These are phyloP conservation scores for Leptocoma aspasia DNA, from an alignment of 2,113 vertebrate species.

Conservation along the genomic window DNA sequence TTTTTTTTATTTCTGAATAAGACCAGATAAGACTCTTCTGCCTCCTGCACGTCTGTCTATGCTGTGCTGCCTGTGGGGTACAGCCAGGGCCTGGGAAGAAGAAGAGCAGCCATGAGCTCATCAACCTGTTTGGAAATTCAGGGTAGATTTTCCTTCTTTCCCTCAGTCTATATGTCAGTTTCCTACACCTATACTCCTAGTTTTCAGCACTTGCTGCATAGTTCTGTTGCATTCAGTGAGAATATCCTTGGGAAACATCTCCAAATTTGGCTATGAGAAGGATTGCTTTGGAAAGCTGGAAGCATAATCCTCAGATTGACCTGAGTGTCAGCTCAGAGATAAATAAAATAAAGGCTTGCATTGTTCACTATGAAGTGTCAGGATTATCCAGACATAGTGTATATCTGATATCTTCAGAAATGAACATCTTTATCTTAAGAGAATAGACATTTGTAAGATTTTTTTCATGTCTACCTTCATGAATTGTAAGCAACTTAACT, in stretches of 20 bases:
- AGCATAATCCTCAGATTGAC: conserved; percentile 10
- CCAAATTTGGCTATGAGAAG: neutral
- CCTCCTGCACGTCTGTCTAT: neutral
- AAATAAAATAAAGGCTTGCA: neutral
- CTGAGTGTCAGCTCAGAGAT: neutral
- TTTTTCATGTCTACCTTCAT: neutral
- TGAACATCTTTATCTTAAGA: neutral
- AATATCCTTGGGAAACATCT: neutral
- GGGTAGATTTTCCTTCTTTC: neutral
- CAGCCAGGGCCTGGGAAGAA: neutral
- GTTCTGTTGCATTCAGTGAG: neutral
- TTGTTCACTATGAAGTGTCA: neutral
- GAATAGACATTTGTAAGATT: neutral
- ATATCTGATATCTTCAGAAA: neutral
- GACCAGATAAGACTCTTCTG: neutral
- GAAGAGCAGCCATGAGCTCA: neutral
- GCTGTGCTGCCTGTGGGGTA: neutral
- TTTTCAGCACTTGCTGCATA: neutral
- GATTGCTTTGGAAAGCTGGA: conserved; percentile 38
- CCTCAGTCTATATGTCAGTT: neutral
- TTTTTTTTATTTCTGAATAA: neutral
- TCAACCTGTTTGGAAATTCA: neutral
- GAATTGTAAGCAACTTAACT: neutral
- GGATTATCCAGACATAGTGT: neutral
- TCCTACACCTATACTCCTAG: neutral